Evolutionary conservation across 2,797 vertebrate species (phyloP), one percentile per base, ranked within the genome.

Genomic region (Tachyglossus aculeatus): DNA sequence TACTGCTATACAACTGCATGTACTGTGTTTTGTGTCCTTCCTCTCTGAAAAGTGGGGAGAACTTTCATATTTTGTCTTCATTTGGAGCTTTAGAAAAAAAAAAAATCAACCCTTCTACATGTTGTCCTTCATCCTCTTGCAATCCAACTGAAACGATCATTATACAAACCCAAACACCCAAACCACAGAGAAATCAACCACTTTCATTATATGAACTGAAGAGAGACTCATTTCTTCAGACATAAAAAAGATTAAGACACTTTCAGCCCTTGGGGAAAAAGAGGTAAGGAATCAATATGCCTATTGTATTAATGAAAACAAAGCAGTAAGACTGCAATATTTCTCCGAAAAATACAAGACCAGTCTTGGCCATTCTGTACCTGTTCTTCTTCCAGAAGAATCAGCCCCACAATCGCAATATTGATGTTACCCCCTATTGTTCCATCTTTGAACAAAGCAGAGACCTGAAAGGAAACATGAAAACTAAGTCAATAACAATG

Each of bases 351-450:
- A 9, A 41, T 10, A 38, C 5, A 31, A 22, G 12, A 5, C 3
- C 38, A 7, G 4, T 37, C 36, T 43, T 29, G 11, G 8, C 25
- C 82, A 85, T 0, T 27, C 18, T 12, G 14, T 89, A 98, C 96
- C 94, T 96, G 96, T 10, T 97, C 95, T 67, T 96, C 94, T 72
- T 96, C 95, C 63, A 98, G 88, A 65, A 98, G 94, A 60, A 98
- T 92, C 5, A 98, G 92, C 13, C 96, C 95, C 15, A 96, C 95
- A 9, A 98, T 92, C 9, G 94, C 95, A 34, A 98, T 94, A 65
- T 97, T 96, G 79, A 98, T 96, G 74, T 96, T 95, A 7, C 95
- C 95, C 37, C 96, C 96, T 54, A 98, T 97, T 0, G 96, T 97
- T 5, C 95, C 95, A 2, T 98, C 96, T 89, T 96, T 96, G 80